A percentile compares a stretch with the other conserved stretches of the same genome.
These are phyloP conservation scores for Ormia ochracea DNA, from an alignment of 2,888 invertebrate genomes.

Conservation along the genomic window DNA sequence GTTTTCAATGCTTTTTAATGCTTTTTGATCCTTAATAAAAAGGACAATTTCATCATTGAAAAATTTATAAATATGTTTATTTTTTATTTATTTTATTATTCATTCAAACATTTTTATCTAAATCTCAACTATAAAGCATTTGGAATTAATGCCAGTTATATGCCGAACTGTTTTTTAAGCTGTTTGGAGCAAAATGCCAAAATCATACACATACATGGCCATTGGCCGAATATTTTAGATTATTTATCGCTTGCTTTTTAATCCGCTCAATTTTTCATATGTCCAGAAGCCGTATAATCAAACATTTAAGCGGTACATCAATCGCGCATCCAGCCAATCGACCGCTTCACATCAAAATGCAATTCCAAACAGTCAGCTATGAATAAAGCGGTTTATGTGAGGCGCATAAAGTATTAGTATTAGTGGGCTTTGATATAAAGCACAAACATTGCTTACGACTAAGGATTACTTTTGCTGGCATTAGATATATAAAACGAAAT, in stretches of 20 bases:
- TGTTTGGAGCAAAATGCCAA: conserved; percentile 15
- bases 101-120: background rate
- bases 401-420: background rate
- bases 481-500: background rate
- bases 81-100: background rate
- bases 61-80: too few relatives aligned
- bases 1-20: too few relatives aligned
- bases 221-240: conserved; percentile 28
- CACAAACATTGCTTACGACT: too few relatives aligned
- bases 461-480: background rate
- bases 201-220: conserved; percentile 4
- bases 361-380: background rate
- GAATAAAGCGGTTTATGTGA: background rate
- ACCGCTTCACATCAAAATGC: conserved; percentile 3
- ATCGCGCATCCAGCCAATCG: background rate
- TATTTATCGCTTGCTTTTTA: conserved; percentile 44
- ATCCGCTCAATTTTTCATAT: conserved; percentile 51
- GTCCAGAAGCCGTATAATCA: conserved; percentile 24
- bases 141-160: conserved; percentile 42
- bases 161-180: conserved; percentile 11
- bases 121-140: conserved; percentile 6
- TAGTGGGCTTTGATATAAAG: background rate
- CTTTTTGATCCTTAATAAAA: too few relatives aligned
- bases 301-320: background rate
- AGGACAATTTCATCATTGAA: too few relatives aligned